phyloP scores from a whole-genome alignment of 2,113 vertebrate species.

The Pteronura brasiliensis region DNA sequence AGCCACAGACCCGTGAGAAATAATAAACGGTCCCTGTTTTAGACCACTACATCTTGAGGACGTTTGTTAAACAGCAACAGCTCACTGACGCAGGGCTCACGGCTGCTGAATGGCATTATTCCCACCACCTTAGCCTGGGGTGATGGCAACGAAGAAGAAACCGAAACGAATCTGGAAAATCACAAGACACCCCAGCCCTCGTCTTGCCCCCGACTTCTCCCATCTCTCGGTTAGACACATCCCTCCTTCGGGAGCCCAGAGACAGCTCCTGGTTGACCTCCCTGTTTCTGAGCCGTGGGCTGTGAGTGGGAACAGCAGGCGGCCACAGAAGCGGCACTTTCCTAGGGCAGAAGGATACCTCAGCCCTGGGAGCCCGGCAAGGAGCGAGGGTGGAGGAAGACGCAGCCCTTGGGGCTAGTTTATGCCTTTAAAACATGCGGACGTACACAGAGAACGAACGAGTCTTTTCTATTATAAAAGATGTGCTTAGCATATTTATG shows the following conservation, averaged over 20 bases:
- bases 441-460: constrained; percentile 43
- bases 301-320: neutral
- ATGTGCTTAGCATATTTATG: constrained; percentile 77
- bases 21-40: neutral
- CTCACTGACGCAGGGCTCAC: neutral
- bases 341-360: neutral
- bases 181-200: neutral
- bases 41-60: neutral
- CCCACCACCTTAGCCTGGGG: neutral
- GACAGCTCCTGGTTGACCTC: neutral
- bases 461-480: constrained; percentile 69
- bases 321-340: neutral
- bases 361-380: neutral
- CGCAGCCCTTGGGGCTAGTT: constrained; percentile 46
- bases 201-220: neutral
- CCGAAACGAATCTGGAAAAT: neutral
- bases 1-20: neutral
- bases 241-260: neutral
- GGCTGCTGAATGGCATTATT: neutral
- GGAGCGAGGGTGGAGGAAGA: neutral
- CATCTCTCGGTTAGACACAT: neutral
- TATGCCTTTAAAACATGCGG: constrained; percentile 72
- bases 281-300: neutral
- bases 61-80: neutral
- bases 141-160: neutral